Evolutionary conservation across 2,113 vertebrate genomes (phyloP), one percentile per base, ranked within the genome.

Genomic region (Serilophus lunatus): DNA sequence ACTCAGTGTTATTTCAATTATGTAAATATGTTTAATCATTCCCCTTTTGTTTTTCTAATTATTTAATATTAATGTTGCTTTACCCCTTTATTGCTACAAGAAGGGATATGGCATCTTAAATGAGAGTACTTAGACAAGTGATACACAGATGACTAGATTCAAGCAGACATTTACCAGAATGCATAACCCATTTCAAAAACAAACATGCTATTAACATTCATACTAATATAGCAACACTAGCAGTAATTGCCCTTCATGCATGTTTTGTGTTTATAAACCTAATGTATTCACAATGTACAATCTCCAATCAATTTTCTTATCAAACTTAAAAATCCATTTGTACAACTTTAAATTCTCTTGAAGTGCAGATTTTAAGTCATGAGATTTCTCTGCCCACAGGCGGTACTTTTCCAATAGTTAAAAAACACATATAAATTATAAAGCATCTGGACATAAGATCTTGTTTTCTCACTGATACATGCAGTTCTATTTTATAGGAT

Each of bases 11-110:
- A 99, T 98, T 99, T 99, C 99, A 99, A 99, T 99, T 99, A 98
- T 98, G 98, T 98, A 98, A 98, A 98, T 98, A 98, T 98, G 98
- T 98, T 98, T 98, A 98, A 98, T 98, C 98, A 98, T 98, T 98
- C 98, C 98, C 96, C 98, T 98, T 98, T 98, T 98, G 98, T 98
- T 98, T 98, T 98, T 98, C 99, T 99, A 99, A 99, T 99, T 99
- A 99, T 99, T 99, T 99, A 99, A 99, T 99, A 99, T 99, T 99
- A 99, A 99, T 99, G 99, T 99, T 99, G 99, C 98, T 98, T 98
- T 98, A 98, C 98, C 98, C 98, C 97, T 98, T 97, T 98, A 96
- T 98, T 98, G 98, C 98, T 98, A 98, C 97, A 98, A 98, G 98
- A 98, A 98, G 98, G 98, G 98, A 98, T 98, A 98, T 98, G 98